Conservation (phyloP, 2,888 invertebrate genomes). For the Phaonia tiefii region DNA sequence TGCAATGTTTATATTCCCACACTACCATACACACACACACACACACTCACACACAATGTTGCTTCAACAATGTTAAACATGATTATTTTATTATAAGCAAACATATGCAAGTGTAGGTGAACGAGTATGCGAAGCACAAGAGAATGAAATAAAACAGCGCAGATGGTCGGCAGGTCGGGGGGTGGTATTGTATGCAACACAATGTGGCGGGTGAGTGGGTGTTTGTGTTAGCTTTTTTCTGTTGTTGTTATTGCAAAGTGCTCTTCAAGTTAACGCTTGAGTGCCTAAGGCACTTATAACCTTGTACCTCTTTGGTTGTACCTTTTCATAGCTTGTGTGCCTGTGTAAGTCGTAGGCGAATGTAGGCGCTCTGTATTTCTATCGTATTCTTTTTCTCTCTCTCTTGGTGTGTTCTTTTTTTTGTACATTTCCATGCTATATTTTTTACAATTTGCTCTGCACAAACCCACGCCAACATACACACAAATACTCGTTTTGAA, state of each 20-base stretch:
- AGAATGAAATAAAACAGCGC: too few species aligned
- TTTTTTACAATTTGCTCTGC: conserved; percentile 17
- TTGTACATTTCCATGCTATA: neutral
- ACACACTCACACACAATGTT: conserved; percentile 35
- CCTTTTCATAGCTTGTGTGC: neutral
- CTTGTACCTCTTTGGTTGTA: conserved; percentile 61
- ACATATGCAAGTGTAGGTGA: conserved; percentile 33
- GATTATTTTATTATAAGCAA: conserved; percentile 58
- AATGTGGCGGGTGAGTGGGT: neutral
- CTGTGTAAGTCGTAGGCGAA: neutral
- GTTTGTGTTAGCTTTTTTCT: conserved; percentile 33
- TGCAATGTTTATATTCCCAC: too few species aligned
- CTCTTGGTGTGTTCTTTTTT: neutral
- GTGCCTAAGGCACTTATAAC: conserved; percentile 65
- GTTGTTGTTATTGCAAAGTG: conserved; percentile 56
- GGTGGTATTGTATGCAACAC: neutral
- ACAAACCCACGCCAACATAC: conserved; percentile 1
- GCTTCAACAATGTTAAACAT: conserved; percentile 55
- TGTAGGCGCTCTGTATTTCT: neutral
- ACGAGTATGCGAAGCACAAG: conserved; percentile 15
- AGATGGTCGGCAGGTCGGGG: too few species aligned
- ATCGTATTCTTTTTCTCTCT: neutral
- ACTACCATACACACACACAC: neutral
- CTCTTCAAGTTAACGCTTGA: conserved; percentile 64
- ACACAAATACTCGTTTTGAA: neutral